Base-by-base conservation (phyloP, 2,113 vertebrate genomes). In the Oryzias curvinotus region DNA sequence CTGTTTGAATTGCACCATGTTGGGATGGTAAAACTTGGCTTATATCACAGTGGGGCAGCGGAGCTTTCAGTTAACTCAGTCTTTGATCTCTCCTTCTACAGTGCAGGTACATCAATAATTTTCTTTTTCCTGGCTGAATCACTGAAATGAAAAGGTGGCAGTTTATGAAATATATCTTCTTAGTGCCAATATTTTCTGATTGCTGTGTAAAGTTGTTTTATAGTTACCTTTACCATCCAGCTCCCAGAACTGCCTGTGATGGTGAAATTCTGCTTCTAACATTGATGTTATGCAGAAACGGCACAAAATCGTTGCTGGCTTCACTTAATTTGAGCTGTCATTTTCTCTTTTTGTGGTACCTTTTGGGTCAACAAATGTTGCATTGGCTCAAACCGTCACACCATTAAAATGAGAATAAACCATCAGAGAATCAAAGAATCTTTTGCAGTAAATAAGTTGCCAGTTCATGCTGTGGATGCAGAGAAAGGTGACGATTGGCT, bases 401-500 rank as follows among this genome's bases (percentile, higher is more conserved):
- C 15, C 44, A 10, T 56, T 6, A 44, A 28, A 36, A 41, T 47
- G 23, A 8, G 25, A 16, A 28, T 43, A 53, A 30, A 53, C 14
- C 58, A 19, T 59, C 13, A 10, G 44, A 63, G 53, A 50, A 67
- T 10, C 10, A 23, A 54, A 28, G 19, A 48, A 64, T 46, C 42
- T 61, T 57, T 18, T 49, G 28, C 53, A 65, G 52, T 23, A 56
- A 68, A 19, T 50, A 47, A 44, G 30, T 18, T 48, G 16, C 26
- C 43, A 36, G 28, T 41, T 55, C 46, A 51, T 63, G 45, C 6
- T 67, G 44, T 45, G 74, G 49, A 77, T 66, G 44, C 44, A 62
- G 50, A 62, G 57, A 62, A 56, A 67, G 30, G 47, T 64, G 41
- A 21, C 16, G 19, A 63, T 52, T 48, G 42, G 49, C 50, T 56